Percentiles rank a stretch among this genome's conserved stretches.
Conservation (phyloP, 2,888 invertebrate genomes). For the Caenorhabditis macrosperma region DNA sequence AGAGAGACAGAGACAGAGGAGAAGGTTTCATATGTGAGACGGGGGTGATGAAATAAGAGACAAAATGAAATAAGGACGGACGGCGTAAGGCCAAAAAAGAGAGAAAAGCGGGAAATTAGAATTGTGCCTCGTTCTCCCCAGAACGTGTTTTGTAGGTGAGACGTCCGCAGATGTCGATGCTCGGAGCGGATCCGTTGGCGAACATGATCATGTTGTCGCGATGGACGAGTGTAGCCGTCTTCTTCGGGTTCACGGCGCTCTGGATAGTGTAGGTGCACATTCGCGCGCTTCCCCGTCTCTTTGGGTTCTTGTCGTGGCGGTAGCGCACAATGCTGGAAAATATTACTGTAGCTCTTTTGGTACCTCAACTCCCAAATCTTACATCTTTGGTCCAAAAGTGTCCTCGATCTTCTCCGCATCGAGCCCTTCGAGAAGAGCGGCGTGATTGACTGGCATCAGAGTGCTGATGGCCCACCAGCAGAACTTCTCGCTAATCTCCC, state of each 20-base stretch:
- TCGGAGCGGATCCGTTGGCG: conserved; percentile 15
- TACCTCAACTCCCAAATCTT: neutral
- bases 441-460: neutral
- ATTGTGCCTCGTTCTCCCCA: conserved; percentile 29
- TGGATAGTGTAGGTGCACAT: conserved; percentile 14
- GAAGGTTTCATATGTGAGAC: too few relatives aligned
- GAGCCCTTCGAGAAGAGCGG: conserved; percentile 14
- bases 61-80: too few relatives aligned
- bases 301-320: neutral
- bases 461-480: conserved; percentile 44
- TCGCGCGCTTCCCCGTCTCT: neutral
- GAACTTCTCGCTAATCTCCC: conserved; percentile 19
- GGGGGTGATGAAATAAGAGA: too few relatives aligned
- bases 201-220: conserved; percentile 39
- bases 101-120: conserved; percentile 2
- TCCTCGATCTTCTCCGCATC: neutral
- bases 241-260: neutral
- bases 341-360: neutral
- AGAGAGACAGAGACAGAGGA: too few relatives aligned
- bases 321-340: conserved; percentile 1
- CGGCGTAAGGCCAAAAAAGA: neutral
- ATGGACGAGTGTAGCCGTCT: neutral
- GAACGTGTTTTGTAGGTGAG: conserved; percentile 31
- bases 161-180: conserved; percentile 20
- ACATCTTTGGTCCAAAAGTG: conserved; percentile 24